Conservation (phyloP, 2,888 invertebrate species). For the Copidosoma aretas region DNA sequence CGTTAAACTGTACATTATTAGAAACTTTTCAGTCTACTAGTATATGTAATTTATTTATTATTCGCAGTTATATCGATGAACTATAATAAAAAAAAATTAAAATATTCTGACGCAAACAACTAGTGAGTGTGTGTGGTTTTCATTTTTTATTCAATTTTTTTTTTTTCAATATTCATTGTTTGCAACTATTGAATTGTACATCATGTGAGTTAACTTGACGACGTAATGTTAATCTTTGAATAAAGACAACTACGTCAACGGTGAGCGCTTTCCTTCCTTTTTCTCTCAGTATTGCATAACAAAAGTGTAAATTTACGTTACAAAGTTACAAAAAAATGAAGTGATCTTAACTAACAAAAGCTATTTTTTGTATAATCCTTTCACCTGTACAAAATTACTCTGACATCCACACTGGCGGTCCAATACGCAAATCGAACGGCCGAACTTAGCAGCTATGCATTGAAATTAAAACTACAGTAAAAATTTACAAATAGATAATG, state of each 20-base stretch:
- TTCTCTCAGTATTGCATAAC: slow-evolving; percentile 4
- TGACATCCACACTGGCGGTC: background rate
- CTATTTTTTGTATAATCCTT: slow-evolving; percentile 1
- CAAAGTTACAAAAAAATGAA: background rate
- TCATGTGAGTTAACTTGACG: background rate
- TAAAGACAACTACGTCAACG: no score
- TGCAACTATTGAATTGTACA: background rate
- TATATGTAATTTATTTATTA: slow-evolving; percentile 16
- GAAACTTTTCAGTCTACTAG: background rate
- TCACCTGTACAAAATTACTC: slow-evolving; percentile 21
- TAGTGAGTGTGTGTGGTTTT: no score
- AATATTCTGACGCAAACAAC: no score
- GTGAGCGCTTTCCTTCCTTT: background rate
- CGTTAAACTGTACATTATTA: slow-evolving; percentile 20
- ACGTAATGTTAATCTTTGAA: no score
- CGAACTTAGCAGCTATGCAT: background rate
- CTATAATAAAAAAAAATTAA: slow-evolving; percentile 10
- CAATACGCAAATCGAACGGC: no score
- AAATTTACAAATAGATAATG: slow-evolving; percentile 25
- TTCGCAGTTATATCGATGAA: background rate
- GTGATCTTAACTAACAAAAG: no score
- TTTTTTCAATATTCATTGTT: slow-evolving; percentile 11
- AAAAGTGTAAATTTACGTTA: no score
- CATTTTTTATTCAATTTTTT: slow-evolving; percentile 2
- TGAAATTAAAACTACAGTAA: slow-evolving; percentile 11